Evolutionary conservation across 1,140 invertebrate species (phyloP).

Genomic region (Zaprionus gabonicus): DNA sequence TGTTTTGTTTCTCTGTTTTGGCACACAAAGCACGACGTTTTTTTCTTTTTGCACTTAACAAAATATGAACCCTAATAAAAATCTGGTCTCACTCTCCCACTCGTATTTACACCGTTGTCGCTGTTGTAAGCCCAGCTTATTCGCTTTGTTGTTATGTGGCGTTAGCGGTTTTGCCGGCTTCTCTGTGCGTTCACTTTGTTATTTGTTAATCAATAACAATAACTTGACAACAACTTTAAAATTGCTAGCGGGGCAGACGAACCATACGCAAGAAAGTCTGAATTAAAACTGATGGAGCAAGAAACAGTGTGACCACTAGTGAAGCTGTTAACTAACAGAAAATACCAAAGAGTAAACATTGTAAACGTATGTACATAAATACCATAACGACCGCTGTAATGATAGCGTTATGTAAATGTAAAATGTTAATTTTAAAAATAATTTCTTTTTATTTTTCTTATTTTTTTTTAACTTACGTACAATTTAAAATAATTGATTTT

Average conservation of each 20-base stretch:
- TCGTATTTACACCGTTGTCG: slow-evolving; percentile 44
- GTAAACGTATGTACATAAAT: background rate
- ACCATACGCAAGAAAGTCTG: slow-evolving; percentile 45
- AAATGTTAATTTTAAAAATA: background rate
- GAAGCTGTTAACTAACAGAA: slow-evolving; percentile 1
- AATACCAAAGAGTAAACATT: slow-evolving; percentile 10
- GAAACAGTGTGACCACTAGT: slow-evolving; percentile 31
- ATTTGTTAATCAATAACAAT: slow-evolving; percentile 53
- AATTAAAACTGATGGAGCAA: slow-evolving; percentile 44
- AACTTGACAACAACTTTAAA: slow-evolving; percentile 34
- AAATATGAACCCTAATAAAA: slow-evolving; percentile 41
- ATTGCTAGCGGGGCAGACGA: slow-evolving; percentile 28
- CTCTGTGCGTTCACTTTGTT: slow-evolving; percentile 39
- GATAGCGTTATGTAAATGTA: background rate
- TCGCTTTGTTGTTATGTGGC: slow-evolving; percentile 13
- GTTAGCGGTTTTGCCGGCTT: slow-evolving; percentile 34
- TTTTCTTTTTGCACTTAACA: slow-evolving; percentile 46
- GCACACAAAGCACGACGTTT: slow-evolving; percentile 46
- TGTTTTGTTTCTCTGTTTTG: slow-evolving; percentile 37
- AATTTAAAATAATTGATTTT: background rate
- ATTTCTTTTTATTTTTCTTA: background rate
- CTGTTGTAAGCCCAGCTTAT: slow-evolving; percentile 38
- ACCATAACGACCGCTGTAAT: background rate
- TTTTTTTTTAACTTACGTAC: background rate
- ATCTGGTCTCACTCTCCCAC: slow-evolving; percentile 47